Evolutionary conservation across 2,888 invertebrate species (phyloP).

Genomic region (Apocheima hispidaria): DNA sequence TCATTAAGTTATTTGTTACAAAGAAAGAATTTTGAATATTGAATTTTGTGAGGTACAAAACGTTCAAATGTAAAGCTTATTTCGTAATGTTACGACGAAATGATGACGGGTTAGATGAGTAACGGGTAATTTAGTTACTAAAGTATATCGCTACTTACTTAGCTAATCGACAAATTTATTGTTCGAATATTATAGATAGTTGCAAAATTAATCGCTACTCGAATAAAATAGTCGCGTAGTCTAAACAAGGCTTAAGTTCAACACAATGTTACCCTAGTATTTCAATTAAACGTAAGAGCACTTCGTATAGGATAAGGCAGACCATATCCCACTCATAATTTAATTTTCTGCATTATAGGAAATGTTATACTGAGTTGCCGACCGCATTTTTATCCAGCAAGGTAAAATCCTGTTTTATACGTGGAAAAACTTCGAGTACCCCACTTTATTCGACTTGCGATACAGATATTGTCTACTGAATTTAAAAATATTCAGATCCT

Average conservation of each 20-base stretch:
- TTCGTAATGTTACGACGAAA: no score
- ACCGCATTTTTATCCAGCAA: conserved; percentile 57
- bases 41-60: no score
- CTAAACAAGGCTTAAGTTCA: no score
- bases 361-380: conserved; percentile 37
- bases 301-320: neutral
- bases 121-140: no score
- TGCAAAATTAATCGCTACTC: no score
- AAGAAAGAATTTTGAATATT: no score
- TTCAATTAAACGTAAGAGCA: conserved; percentile 8
- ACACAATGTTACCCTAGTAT: neutral
- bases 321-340: conserved; percentile 24
- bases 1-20: no score
- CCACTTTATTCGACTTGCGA: conserved; percentile 43
- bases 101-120: no score
- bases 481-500: conserved; percentile 32
- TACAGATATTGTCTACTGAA: conserved; percentile 40
- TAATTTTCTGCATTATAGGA: conserved; percentile 16
- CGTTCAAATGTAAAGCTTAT: no score
- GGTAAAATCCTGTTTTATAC: conserved; percentile 56
- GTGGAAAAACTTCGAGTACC: conserved; percentile 53
- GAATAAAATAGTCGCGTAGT: no score
- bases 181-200: neutral
- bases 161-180: no score
- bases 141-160: no score